A percentile compares a stretch with the other conserved stretches of the same genome.
Evolutionary conservation across 2,888 invertebrate genomes (phyloP).

Genomic region (Mythimna pallens): DNA sequence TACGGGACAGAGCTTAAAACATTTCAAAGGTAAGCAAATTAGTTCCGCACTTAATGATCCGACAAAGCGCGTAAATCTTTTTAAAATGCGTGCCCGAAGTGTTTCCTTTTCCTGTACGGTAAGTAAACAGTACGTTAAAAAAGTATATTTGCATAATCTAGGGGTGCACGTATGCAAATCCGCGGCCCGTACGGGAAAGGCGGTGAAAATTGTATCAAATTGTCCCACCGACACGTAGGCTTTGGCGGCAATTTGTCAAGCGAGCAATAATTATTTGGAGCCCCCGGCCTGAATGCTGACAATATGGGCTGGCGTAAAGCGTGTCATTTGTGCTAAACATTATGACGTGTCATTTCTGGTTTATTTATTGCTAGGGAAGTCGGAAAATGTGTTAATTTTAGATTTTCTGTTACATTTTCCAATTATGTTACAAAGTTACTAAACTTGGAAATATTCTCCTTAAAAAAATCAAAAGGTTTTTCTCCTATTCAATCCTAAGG

Average conservation of each 20-base stretch:
- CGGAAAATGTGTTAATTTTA: constrained; percentile 18
- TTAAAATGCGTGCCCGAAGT: constrained; percentile 87
- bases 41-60: constrained; percentile 90
- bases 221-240: constrained; percentile 86
- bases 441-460: no score
- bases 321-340: constrained; percentile 63
- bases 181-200: constrained; percentile 84
- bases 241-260: constrained; percentile 89
- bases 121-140: constrained; percentile 87
- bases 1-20: constrained; percentile 88
- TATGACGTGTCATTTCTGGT: constrained; percentile 62
- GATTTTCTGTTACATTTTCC: background rate
- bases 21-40: constrained; percentile 91
- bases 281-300: constrained; percentile 79
- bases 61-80: constrained; percentile 91
- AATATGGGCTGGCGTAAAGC: constrained; percentile 69
- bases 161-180: constrained; percentile 88
- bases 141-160: constrained; percentile 88
- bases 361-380: constrained; percentile 54
- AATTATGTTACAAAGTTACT: background rate
- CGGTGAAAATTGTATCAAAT: constrained; percentile 90
- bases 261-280: constrained; percentile 88
- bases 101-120: constrained; percentile 85
- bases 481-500: no score
- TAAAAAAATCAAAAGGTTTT: no score